Base-by-base conservation (phyloP, 2,113 vertebrate species). In the Azemiops feae region DNA sequence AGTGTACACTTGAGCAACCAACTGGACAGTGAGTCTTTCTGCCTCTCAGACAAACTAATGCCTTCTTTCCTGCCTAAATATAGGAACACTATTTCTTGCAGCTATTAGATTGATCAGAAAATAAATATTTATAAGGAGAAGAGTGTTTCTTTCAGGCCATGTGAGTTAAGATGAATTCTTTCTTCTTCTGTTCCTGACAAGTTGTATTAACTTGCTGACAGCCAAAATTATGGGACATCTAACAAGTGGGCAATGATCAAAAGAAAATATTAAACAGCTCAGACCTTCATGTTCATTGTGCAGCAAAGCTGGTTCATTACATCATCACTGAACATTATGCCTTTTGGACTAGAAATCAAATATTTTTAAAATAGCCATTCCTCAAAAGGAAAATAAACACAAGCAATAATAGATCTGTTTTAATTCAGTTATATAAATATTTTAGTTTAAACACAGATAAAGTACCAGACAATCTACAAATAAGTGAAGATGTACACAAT, bases 51-150 rank as follows among this genome's bases (percentile, higher is more conserved):
- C 57, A 27, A 88, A 90, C 0, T 74, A 53, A 92, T 39, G 0
- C 18, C 27, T 0, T 87, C 8, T 92, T 93, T 94, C 47, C 14
- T 92, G 22, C 52, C 30, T 91, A 1, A 81, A 81, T 16, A 89
- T 91, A 34, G 54, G 0, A 91, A 22, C n/a, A 10, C 0, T 16
- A 58, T 89, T 92, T 53, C 2, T 87, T 88, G 52, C 0, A 93
- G 94, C 54, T n/a, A 0, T 6, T 52, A 89, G 30, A 93, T 1
- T 93, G 52, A 64, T 30, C 50, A 58, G 30, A 93, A 94, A 95
- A 89, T 57, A 92, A 93, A 45, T 94, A 89, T 94, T 90, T 93
- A 60, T 93, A 45, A 90, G 90, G 93, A 89, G 1, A 89, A 93
- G 91, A 91, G 47, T 91, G 89, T 0, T 89, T 87, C 85, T 0